Percentiles rank a stretch among this genome's conserved stretches.
Evolutionary conservation across 2,888 invertebrate species (phyloP).

Genomic region (Temnothorax unifasciatus): DNA sequence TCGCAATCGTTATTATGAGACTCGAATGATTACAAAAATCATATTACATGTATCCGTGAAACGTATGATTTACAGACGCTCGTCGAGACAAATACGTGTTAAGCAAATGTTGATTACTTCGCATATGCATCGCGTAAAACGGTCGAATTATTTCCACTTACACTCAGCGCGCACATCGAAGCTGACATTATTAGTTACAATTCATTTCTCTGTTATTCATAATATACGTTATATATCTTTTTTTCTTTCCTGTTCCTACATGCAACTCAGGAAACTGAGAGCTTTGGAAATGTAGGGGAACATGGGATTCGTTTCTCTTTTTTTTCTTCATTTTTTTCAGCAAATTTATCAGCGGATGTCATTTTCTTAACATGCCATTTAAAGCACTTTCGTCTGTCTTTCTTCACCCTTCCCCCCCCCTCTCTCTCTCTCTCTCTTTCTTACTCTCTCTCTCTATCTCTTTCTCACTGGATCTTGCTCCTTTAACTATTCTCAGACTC

Average conservation of each 20-base stretch:
- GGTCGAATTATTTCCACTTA: constrained; percentile 63
- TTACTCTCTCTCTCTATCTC: background rate
- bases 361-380: constrained; percentile 66
- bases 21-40: constrained; percentile 54
- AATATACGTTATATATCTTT: constrained; percentile 40
- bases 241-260: constrained; percentile 31
- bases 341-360: constrained; percentile 63
- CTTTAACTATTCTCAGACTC: constrained; percentile 66
- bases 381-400: constrained; percentile 67
- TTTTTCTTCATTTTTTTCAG: constrained; percentile 44
- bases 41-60: constrained; percentile 48
- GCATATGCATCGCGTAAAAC: constrained; percentile 62
- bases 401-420: background rate
- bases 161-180: constrained; percentile 67
- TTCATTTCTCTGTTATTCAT: constrained; percentile 54
- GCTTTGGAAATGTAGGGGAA: constrained; percentile 68
- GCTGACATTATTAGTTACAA: constrained; percentile 67
- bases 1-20: constrained; percentile 42
- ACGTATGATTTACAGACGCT: constrained; percentile 55
- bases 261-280: constrained; percentile 67
- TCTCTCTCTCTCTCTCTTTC: background rate
- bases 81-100: constrained; percentile 46
- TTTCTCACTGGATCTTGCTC: constrained; percentile 56
- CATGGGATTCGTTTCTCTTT: constrained; percentile 57
- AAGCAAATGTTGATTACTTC: constrained; percentile 53